Evolutionary conservation across 2,888 invertebrate species (phyloP).

Genomic region (Stomorhina lunata): DNA sequence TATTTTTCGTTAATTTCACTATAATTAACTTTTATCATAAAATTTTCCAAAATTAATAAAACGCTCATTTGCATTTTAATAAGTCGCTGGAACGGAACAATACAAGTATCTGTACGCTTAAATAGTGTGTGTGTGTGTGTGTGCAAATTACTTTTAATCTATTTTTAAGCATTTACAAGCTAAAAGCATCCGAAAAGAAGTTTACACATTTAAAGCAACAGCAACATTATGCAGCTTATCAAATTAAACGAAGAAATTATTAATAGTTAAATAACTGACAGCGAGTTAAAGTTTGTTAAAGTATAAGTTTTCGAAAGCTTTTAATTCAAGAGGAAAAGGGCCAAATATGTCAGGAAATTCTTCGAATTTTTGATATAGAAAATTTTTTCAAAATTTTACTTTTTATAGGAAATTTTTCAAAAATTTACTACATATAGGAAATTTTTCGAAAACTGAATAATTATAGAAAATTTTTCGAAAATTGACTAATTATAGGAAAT

Average conservation of each 20-base stretch:
- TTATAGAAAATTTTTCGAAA: too few species aligned
- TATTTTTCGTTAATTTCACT: too few species aligned
- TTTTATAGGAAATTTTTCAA: too few species aligned
- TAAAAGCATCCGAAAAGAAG: background rate
- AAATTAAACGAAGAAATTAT: constrained; percentile 8
- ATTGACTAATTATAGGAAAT: too few species aligned
- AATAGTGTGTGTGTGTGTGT: too few species aligned
- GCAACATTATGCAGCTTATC: background rate
- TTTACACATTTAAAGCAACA: background rate
- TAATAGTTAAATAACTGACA: background rate
- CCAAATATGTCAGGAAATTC: too few species aligned
- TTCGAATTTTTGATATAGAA: too few species aligned
- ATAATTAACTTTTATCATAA: constrained; percentile 16
- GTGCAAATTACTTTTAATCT: constrained; percentile 29
- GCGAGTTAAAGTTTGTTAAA: too few species aligned
- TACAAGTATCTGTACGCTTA: background rate
- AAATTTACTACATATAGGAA: too few species aligned
- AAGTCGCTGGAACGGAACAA: background rate
- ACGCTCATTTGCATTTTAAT: constrained; percentile 33
- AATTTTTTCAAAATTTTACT: too few species aligned
- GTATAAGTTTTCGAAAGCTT: background rate
- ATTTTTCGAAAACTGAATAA: too few species aligned
- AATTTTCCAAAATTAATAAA: constrained; percentile 4
- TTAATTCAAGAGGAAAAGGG: background rate
- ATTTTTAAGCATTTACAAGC: background rate